Percentiles rank a stretch among this genome's conserved stretches.
phyloP scores from a whole-genome alignment of 2,888 invertebrate genomes.

The Strigamia crassipes region DNA sequence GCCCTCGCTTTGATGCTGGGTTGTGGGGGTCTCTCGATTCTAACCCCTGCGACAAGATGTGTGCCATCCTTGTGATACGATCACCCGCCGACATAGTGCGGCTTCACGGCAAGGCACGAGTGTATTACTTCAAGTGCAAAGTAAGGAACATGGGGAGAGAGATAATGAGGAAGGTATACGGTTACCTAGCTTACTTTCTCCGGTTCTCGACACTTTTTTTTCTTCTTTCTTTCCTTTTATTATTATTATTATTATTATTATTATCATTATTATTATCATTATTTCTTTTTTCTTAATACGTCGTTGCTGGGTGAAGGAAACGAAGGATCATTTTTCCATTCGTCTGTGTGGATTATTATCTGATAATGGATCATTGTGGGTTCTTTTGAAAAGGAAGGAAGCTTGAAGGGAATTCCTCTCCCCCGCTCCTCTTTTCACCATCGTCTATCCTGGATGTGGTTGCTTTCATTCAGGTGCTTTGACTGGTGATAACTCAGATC shows the following conservation, averaged over 20 bases:
- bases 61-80: conserved; percentile 34
- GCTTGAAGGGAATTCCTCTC: conserved; percentile 27
- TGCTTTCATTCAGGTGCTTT: conserved; percentile 40
- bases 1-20: conserved; percentile 7
- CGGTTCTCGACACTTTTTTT: neutral
- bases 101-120: conserved; percentile 15
- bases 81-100: conserved; percentile 24
- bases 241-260: neutral
- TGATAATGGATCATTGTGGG: conserved; percentile 42
- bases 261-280: neutral
- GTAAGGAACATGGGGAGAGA: neutral
- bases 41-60: conserved; percentile 24
- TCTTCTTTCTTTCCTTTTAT: too few relatives aligned
- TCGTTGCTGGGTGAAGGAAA: neutral
- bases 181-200: neutral
- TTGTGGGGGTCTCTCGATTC: neutral
- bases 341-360: conserved; percentile 40
- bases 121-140: neutral
- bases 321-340: conserved; percentile 19
- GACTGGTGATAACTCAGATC: conserved; percentile 39
- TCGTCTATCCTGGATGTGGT: conserved; percentile 22
- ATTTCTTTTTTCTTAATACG: neutral
- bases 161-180: neutral
- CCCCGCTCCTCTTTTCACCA: neutral
- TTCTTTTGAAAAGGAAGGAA: conserved; percentile 40